A percentile compares a stretch with the other conserved stretches of the same genome.
These are phyloP conservation scores for Oncopeltus fasciatus DNA, from an alignment of 1,140 invertebrate species.

Conservation along the genomic window DNA sequence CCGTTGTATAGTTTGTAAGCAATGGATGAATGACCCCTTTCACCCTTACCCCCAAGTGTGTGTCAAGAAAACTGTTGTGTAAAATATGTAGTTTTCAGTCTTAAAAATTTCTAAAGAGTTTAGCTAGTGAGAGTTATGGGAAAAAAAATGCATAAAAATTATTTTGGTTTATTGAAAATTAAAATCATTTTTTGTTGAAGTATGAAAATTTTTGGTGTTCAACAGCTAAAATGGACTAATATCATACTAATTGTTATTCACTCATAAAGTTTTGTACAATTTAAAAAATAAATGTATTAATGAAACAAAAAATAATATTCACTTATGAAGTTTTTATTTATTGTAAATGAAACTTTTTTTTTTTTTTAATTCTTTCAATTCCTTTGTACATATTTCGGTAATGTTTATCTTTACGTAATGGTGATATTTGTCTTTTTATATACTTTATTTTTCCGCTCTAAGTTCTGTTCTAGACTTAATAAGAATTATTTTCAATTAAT, in stretches of 20 bases:
- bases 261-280: too few species aligned
- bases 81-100: slow-evolving; percentile 2
- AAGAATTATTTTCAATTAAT: neutral
- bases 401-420: neutral
- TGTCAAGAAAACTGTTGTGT: too few species aligned
- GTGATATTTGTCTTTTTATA: slow-evolving; percentile 5
- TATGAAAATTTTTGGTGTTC: too few species aligned
- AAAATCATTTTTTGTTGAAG: too few species aligned
- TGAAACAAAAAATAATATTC: too few species aligned
- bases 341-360: neutral
- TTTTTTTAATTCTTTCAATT: neutral
- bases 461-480: neutral
- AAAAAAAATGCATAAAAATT: too few species aligned
- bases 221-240: too few species aligned
- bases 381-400: neutral
- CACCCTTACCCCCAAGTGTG: neutral
- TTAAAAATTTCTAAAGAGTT: too few species aligned
- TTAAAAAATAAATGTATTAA: neutral
- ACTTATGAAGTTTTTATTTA: neutral
- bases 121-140: too few species aligned
- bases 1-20: slow-evolving; percentile 3
- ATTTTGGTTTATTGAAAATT: too few species aligned
- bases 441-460: neutral
- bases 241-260: too few species aligned
- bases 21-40: neutral